Conservation (phyloP, 2,797 vertebrate species). For the Phataginus tricuspis region DNA sequence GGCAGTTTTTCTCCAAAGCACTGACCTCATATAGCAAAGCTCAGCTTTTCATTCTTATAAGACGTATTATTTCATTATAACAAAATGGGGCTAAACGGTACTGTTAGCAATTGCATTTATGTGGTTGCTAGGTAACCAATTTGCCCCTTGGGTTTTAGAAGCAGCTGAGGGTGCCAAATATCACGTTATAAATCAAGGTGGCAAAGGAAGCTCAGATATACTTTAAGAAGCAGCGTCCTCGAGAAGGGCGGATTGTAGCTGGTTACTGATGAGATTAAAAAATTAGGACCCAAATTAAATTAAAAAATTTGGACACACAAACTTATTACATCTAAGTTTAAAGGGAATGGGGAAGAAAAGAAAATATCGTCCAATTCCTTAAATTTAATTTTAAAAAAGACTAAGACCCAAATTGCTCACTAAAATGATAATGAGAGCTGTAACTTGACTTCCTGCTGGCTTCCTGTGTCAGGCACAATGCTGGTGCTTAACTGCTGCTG, state of each 20-base stretch:
- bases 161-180: conserved; percentile 60
- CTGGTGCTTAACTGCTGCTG: background rate
- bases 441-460: background rate
- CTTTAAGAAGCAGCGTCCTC: background rate
- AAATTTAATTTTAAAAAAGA: background rate
- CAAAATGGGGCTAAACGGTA: conserved; percentile 60
- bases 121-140: conserved; percentile 75
- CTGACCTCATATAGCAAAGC: background rate
- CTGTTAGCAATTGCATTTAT: conserved; percentile 1
- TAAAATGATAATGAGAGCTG: background rate
- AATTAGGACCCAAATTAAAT: background rate
- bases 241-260: background rate
- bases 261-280: conserved; percentile 1
- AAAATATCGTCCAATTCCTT: background rate
- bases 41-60: conserved; percentile 53
- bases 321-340: background rate
- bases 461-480: background rate
- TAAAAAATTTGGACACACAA: conserved; percentile 1
- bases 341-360: background rate
- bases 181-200: conserved; percentile 47
- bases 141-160: conserved; percentile 54
- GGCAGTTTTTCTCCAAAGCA: background rate
- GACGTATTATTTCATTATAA: conserved; percentile 68
- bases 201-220: background rate
- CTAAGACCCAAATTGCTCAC: background rate